Conservation (phyloP, 2,113 vertebrate species). For the Pithys albifrons region DNA sequence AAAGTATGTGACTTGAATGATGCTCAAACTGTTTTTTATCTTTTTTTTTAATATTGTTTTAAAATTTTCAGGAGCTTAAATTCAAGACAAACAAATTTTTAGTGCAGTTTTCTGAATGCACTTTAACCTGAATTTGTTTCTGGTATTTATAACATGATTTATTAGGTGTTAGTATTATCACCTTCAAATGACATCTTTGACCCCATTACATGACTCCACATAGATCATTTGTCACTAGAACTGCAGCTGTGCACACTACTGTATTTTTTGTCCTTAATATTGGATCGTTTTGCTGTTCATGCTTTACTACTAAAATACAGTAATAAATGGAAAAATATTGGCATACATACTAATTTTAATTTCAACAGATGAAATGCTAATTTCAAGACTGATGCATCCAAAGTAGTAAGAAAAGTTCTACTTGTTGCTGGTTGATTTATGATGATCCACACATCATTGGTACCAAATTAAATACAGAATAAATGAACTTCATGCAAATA, state of each 20-base stretch:
- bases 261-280: neutral
- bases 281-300: neutral
- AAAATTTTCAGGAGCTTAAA: neutral
- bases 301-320: neutral
- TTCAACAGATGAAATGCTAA: neutral
- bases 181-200: constrained; percentile 51
- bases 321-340: neutral
- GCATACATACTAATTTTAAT: neutral
- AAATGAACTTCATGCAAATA: neutral
- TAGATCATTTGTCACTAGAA: constrained; percentile 38
- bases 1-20: neutral
- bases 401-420: neutral
- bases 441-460: neutral
- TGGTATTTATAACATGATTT: constrained; percentile 37
- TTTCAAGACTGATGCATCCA: neutral
- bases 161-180: constrained; percentile 30
- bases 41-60: neutral
- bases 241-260: neutral
- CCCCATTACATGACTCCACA: neutral
- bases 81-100: neutral
- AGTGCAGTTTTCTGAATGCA: neutral
- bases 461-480: neutral
- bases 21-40: neutral
- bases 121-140: neutral
- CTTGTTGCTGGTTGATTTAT: neutral